phyloP scores from a whole-genome alignment of 1,140 invertebrate species.

The Neocloeon triangulifer region DNA sequence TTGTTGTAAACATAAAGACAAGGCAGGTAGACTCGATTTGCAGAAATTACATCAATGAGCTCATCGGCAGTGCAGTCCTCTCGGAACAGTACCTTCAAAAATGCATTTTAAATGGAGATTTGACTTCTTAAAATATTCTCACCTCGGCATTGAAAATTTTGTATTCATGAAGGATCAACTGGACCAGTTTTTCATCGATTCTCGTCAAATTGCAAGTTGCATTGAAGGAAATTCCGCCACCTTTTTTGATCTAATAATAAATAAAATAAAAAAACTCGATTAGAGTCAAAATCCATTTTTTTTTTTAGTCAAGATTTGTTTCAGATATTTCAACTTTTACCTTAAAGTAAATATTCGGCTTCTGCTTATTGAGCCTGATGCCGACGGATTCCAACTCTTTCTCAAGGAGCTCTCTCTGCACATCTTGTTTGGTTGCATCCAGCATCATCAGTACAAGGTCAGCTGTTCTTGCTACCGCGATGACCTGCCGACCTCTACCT shows the following conservation, averaged over 20 bases:
- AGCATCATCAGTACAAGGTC: slow-evolving; percentile 98
- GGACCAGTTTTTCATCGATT: slow-evolving; percentile 93
- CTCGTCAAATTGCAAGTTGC: slow-evolving; percentile 83
- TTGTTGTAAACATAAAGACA: slow-evolving; percentile 99
- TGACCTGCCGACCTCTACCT: slow-evolving; percentile 70
- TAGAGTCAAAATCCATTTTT: slow-evolving; percentile 2
- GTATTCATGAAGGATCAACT: slow-evolving; percentile 96
- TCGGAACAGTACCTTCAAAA: slow-evolving; percentile 49
- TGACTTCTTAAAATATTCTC: slow-evolving; percentile 2
- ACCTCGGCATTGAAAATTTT: slow-evolving; percentile 99
- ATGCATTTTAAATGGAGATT: too few relatives aligned
- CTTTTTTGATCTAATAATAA: slow-evolving; percentile 65
- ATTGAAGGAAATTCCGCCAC: slow-evolving; percentile 96
- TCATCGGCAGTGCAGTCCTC: slow-evolving; percentile 93
- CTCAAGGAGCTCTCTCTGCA: slow-evolving; percentile 74
- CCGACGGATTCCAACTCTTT: slow-evolving; percentile 90
- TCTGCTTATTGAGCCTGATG: slow-evolving; percentile 79
- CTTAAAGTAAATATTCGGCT: slow-evolving; percentile 97
- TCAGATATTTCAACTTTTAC: too few relatives aligned
- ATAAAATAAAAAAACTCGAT: slow-evolving; percentile 5
- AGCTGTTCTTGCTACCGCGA: slow-evolving; percentile 88
- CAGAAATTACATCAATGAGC: slow-evolving; percentile 96
- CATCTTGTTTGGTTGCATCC: slow-evolving; percentile 91
- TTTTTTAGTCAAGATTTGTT: too few relatives aligned
- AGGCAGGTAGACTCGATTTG: slow-evolving; percentile 90